Base-by-base conservation (phyloP, 1,140 invertebrate genomes). In the Eriosoma lanigerum region DNA sequence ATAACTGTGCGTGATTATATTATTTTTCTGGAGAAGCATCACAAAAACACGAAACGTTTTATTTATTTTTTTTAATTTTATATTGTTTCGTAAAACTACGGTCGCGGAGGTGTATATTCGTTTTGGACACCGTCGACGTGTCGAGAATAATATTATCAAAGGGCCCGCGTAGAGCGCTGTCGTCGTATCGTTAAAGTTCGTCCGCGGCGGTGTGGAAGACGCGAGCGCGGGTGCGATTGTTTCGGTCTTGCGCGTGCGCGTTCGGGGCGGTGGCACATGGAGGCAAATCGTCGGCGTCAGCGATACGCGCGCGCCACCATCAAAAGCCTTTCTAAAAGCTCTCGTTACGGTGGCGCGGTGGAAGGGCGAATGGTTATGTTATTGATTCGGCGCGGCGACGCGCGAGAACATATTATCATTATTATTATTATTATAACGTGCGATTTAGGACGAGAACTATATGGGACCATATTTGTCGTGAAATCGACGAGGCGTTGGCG, bases 231-330 rank as follows among this genome's bases (percentile, higher is more conserved):
- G 54, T 1, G n/a, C n/a, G n/a, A n/a, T n/a, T 26, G 13, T 13
- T 4, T 29, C 26, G 6, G n/a, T n/a, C n/a, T n/a, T n/a, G n/a
- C 10, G 0, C 8, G 21, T 24, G 10, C 3, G 54, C 21, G 56
- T 4, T 29, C 6, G 15, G 5, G 5, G 58, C 5, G 58, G 24
- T 29, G 13, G 58, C 24, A 17, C 17, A 26, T 1, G 3, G 58
- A 60, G 26, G 58, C 12, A 58, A 58, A 58, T 24, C 0, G 58
- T 29, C 26, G 56, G 21, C 21, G 58, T 62, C 26, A 15, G 58
- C 10, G 60, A 62, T 62, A 62, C 60, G 60, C 60, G 60, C 58
- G 58, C 58, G 58, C 58, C 58, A 24, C 17, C 15, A 24, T 17
- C 15, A 26, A 24, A 24, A 13, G 21, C 58, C 24, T 5, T 5